phyloP scores from a whole-genome alignment of 2,113 vertebrate genomes.

The Poecile atricapillus region DNA sequence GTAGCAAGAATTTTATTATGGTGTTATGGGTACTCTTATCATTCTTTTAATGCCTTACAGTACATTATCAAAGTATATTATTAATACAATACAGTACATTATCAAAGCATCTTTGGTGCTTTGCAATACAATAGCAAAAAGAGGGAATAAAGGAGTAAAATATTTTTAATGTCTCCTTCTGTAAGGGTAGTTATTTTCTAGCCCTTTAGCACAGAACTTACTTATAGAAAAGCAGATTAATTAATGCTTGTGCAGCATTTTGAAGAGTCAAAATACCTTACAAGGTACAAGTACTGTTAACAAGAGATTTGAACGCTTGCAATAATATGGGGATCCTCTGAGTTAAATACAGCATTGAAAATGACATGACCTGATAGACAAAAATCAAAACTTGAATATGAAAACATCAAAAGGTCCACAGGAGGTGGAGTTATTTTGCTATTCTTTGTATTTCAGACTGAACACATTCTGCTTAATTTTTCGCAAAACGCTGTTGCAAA shows the following conservation, averaged over 20 bases:
- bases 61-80: background rate
- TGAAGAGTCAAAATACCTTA: background rate
- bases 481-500: background rate
- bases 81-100: background rate
- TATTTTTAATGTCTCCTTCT: background rate
- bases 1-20: background rate
- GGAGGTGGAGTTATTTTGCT: background rate
- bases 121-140: background rate
- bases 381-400: background rate
- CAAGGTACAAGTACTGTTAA: background rate
- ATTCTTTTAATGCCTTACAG: background rate
- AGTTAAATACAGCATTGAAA: background rate
- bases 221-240: background rate
- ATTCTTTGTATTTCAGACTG: background rate
- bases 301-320: background rate
- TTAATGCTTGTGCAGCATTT: background rate
- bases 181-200: background rate
- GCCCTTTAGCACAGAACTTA: background rate
- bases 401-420: rapidly evolving
- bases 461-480: background rate
- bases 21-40: background rate
- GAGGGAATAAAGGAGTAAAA: background rate
- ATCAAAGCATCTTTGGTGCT: background rate
- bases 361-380: background rate
- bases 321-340: background rate